A percentile compares a stretch with the other conserved stretches of the same genome.
These are phyloP conservation scores for Drosophila ogumai DNA, from an alignment of 1,140 invertebrate genomes.

Conservation along the genomic window DNA sequence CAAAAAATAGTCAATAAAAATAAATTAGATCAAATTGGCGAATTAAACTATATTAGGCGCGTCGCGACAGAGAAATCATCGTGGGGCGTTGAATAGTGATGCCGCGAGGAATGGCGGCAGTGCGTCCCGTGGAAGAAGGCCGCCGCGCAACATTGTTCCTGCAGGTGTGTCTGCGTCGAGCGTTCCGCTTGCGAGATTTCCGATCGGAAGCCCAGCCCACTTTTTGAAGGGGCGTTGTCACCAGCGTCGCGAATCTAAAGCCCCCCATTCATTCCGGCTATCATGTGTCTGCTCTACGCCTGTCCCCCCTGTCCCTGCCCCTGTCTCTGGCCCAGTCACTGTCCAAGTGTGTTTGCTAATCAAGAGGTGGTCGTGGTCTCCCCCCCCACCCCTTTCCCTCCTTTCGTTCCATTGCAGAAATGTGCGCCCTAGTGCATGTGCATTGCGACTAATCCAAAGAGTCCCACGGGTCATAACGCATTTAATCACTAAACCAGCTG, in stretches of 20 bases:
- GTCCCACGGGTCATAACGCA: constrained; percentile 72
- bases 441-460: constrained; percentile 79
- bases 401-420: constrained; percentile 55
- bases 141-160: constrained; percentile 60
- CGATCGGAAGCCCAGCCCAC: constrained; percentile 60
- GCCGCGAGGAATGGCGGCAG: constrained; percentile 47
- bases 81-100: constrained; percentile 6
- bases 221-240: constrained; percentile 67
- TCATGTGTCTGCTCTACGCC: constrained; percentile 24
- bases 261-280: constrained; percentile 10
- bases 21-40: constrained; percentile 39
- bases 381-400: constrained; percentile 26
- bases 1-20: constrained; percentile 25
- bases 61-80: constrained; percentile 14
- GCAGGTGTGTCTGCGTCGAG: constrained; percentile 58
- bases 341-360: constrained; percentile 39
- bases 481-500: constrained; percentile 60
- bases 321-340: not conserved
- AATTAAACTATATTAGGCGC: constrained; percentile 35
- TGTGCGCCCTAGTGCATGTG: constrained; percentile 64
- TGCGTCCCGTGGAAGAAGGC: constrained; percentile 55
- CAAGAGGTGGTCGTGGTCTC: constrained; percentile 1
- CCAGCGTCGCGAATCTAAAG: constrained; percentile 35
- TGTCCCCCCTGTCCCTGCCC: constrained; percentile 7
- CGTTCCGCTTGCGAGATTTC: constrained; percentile 24